These are phyloP conservation scores for Eretmodus cyanostictus DNA, from an alignment of 2,113 vertebrate genomes.

Conservation along the genomic window DNA sequence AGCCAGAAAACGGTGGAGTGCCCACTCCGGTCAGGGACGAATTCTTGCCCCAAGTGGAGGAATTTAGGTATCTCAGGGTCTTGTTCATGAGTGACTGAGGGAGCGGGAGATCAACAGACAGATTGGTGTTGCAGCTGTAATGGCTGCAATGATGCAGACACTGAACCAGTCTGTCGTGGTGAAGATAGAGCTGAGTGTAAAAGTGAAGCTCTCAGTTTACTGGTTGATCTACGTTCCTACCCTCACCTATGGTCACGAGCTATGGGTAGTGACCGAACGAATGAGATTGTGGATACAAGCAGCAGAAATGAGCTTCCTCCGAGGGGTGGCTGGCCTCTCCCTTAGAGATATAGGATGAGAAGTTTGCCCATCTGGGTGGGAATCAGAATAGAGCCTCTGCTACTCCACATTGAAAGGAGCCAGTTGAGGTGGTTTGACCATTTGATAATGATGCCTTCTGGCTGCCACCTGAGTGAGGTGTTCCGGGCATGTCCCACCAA, in stretches of 20 bases:
- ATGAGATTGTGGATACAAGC: neutral
- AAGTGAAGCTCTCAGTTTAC: neutral
- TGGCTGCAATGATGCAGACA: neutral
- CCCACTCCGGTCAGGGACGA: neutral
- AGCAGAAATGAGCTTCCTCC: neutral
- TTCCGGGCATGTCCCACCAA: neutral
- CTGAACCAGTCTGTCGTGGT: neutral
- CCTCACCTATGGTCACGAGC: neutral
- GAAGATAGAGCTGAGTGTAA: neutral
- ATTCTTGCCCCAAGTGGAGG: neutral
- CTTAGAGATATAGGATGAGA: neutral
- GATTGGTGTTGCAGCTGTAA: neutral
- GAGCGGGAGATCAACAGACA: neutral
- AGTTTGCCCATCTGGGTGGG: neutral
- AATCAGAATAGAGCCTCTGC: neutral
- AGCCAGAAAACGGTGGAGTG: neutral
- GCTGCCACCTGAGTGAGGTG: neutral
- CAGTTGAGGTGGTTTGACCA: neutral
- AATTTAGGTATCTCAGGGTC: neutral
- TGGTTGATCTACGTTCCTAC: neutral
- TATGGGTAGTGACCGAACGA: neutral
- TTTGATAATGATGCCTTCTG: neutral
- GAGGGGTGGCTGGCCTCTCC: neutral
- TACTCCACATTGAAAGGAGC: neutral
- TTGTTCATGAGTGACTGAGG: neutral